Base-by-base conservation (phyloP, 2,888 invertebrate genomes). In the Pollenia griseotomentosa region DNA sequence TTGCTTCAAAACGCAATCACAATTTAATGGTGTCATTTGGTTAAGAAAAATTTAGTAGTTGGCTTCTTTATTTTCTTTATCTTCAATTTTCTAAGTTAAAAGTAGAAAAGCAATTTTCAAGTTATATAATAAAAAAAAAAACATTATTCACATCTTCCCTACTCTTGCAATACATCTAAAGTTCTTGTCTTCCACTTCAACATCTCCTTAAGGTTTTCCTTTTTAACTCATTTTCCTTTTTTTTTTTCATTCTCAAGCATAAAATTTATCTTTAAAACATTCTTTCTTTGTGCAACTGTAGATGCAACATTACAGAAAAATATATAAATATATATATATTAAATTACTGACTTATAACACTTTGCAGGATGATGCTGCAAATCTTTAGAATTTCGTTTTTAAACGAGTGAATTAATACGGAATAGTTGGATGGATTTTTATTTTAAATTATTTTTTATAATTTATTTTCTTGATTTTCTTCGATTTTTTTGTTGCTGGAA, bases 281-380 rank as follows among this genome's bases (percentile, higher is more conserved):
- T 70, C 53, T 68, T 77, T 23, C 12, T 83, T 40, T 55, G 33
- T 70, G 33, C 77, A 63, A 48, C 57, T 70, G 55, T 46, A 78
- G 65, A 63, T 73, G 42, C 78, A 59, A 73, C 51, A 78, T 33
- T 33, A 33, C 4, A 33, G 1, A 33, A 33, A 33, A 19, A 19
- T 19, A 33, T 33, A 33, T 33, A 33, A 59, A 48, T 53, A 51
- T 33, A 74, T 68, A 66, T 51, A 66, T 51, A 82, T 82, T 74
- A 82, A 82, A 82, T 82, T 68, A 82, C 74, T 73, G 74, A 74
- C 74, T 74, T 82, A 74, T 48, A 73, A 82, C 42, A 82, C 66
- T 74, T 82, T 23, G 48, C 57, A 40, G 59, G 8, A 42, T 74
- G 57, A 74, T 42, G n/a, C 11, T 57, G 48, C 53, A 65, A 33